Percentiles rank a stretch among this genome's conserved stretches.
Conservation (phyloP, 2,888 invertebrate genomes). For the Rhopalosiphum nymphaeae region DNA sequence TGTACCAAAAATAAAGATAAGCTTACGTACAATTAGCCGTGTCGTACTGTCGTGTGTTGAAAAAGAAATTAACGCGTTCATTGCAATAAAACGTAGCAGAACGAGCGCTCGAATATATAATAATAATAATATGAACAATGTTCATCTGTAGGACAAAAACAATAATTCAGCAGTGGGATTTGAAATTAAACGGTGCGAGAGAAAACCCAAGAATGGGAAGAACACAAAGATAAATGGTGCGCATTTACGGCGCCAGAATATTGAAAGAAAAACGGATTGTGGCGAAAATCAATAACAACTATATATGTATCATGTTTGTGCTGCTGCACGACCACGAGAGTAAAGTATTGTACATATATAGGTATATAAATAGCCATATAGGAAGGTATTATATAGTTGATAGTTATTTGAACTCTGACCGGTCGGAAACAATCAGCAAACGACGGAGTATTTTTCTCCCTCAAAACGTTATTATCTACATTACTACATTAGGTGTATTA, state of each 20-base stretch:
- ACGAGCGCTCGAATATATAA: not conserved
- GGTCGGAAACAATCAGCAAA: not conserved
- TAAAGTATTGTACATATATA: not conserved
- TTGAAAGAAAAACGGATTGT: constrained; percentile 13
- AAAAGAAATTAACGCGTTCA: not conserved
- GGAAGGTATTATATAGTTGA: not conserved
- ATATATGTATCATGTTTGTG: not conserved
- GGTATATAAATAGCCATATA: too few relatives aligned
- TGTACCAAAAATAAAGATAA: not conserved
- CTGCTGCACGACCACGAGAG: not conserved
- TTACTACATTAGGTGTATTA: not conserved
- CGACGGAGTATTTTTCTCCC: not conserved
- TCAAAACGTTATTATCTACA: not conserved
- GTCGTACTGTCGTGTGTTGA: not conserved
- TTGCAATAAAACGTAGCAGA: not conserved
- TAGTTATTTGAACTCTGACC: constrained; percentile 19
- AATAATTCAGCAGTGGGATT: not conserved
- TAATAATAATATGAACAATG: not conserved
- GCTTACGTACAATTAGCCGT: not conserved
- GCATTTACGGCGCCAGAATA: not conserved
- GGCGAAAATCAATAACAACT: constrained; percentile 13
- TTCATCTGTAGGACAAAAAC: not conserved
- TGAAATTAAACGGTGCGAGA: constrained; percentile 18
- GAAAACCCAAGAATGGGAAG: not conserved
- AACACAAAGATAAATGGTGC: constrained; percentile 33